Conservation (phyloP, 2,797 vertebrate species). For the Tauraco hartlaubi region DNA sequence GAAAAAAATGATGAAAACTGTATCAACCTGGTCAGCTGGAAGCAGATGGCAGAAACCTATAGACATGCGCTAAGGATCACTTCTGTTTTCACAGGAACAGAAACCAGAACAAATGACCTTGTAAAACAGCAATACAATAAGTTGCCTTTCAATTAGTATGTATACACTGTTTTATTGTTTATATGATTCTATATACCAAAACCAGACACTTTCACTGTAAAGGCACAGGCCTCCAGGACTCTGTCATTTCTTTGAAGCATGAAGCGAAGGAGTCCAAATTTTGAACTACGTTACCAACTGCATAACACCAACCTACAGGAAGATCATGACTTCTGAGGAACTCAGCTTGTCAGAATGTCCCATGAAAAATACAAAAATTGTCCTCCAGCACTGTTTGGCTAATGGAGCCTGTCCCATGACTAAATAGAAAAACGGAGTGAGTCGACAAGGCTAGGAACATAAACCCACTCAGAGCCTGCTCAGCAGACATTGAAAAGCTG, state of each 20-base stretch:
- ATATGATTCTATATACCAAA: background rate
- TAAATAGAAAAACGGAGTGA: background rate
- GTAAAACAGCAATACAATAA: background rate
- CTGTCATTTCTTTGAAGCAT: background rate
- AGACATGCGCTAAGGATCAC: accelerated
- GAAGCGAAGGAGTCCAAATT: background rate
- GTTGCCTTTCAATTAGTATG: background rate
- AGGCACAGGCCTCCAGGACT: background rate
- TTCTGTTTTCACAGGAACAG: accelerated
- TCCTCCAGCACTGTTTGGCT: background rate
- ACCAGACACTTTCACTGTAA: background rate
- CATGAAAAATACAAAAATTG: background rate
- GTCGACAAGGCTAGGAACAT: background rate
- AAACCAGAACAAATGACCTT: background rate
- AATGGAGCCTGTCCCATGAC: background rate
- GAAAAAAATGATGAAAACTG: background rate
- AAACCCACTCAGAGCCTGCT: background rate
- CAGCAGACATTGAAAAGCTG: background rate
- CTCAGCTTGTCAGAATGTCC: background rate
- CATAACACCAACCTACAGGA: background rate
- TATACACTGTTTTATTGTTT: background rate
- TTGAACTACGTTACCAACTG: background rate
- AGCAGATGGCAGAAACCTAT: background rate
- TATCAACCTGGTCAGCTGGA: background rate
- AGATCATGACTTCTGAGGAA: background rate